Conservation (phyloP, 1,140 invertebrate species). For the Heliconius hermathena region DNA sequence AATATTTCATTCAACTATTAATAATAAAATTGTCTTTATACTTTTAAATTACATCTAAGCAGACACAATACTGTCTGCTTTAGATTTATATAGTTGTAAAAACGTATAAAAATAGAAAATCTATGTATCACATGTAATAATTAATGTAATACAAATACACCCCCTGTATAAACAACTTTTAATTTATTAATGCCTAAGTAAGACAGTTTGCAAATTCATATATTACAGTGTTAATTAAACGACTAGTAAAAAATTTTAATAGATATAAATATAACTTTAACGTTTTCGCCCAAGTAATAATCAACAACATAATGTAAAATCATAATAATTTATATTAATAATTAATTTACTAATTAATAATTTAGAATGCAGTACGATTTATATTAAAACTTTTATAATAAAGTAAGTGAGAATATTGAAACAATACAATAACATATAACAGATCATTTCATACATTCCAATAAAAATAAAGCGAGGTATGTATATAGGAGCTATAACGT, state of each 20-base stretch:
- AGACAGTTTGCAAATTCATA: too few relatives aligned
- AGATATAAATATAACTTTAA: too few relatives aligned
- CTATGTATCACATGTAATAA: too few relatives aligned
- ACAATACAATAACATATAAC: constrained; percentile 22
- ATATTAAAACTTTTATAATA: not conserved
- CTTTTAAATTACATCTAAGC: not conserved
- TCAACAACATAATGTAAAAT: not conserved
- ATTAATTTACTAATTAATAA: not conserved
- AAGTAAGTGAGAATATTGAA: constrained; percentile 15
- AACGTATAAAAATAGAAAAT: too few relatives aligned
- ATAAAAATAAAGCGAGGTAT: constrained; percentile 25
- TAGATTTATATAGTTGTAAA: too few relatives aligned
- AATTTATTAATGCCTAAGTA: too few relatives aligned
- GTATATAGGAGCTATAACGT: constrained; percentile 6
- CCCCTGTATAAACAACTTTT: too few relatives aligned
- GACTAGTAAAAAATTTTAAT: too few relatives aligned
- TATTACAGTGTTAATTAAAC: too few relatives aligned
- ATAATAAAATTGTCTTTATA: not conserved
- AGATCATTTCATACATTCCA: constrained; percentile 31
- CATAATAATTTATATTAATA: not conserved
- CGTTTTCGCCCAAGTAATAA: not conserved
- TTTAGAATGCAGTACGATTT: constrained; percentile 21
- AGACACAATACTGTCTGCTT: too few relatives aligned
- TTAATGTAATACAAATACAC: too few relatives aligned
- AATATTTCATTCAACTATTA: not conserved